These are phyloP conservation scores for Bombus waltoni DNA, from an alignment of 1,140 invertebrate genomes.

Conservation along the genomic window DNA sequence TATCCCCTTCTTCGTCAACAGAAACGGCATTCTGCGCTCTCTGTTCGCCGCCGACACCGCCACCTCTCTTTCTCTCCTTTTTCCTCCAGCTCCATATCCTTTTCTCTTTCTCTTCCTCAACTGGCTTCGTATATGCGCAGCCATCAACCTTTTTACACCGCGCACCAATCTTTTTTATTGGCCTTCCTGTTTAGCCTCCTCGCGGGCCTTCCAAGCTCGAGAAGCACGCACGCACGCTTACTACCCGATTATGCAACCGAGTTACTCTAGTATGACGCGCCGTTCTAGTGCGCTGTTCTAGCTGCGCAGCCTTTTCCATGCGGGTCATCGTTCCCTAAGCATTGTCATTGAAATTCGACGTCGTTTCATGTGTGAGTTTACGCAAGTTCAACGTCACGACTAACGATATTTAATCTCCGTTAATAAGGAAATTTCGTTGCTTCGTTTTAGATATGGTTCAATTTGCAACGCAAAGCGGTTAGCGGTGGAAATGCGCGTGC, in stretches of 20 bases:
- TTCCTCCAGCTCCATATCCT: too few relatives aligned
- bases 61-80: background rate
- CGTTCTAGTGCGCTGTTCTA: background rate
- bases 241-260: conserved; percentile 42
- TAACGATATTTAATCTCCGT: too few relatives aligned
- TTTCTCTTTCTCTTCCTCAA: background rate
- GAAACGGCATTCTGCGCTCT: conserved; percentile 38
- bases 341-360: too few relatives aligned
- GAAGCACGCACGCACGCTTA: conserved; percentile 11
- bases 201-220: background rate
- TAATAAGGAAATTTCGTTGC: too few relatives aligned
- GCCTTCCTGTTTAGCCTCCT: conserved; percentile 48
- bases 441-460: too few relatives aligned
- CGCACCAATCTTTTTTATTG: conserved; percentile 46
- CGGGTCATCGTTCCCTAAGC: too few relatives aligned
- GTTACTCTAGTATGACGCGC: conserved; percentile 31
- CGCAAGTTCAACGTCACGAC: too few relatives aligned
- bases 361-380: too few relatives aligned
- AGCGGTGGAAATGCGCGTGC: too few relatives aligned
- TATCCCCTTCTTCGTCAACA: conserved; percentile 41
- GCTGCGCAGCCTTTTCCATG: too few relatives aligned
- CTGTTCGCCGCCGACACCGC: background rate
- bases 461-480: too few relatives aligned
- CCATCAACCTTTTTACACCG: conserved; percentile 41
- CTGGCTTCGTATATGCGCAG: background rate